Base-by-base conservation (phyloP, 1,140 invertebrate genomes). In the Leptinotarsa texana region DNA sequence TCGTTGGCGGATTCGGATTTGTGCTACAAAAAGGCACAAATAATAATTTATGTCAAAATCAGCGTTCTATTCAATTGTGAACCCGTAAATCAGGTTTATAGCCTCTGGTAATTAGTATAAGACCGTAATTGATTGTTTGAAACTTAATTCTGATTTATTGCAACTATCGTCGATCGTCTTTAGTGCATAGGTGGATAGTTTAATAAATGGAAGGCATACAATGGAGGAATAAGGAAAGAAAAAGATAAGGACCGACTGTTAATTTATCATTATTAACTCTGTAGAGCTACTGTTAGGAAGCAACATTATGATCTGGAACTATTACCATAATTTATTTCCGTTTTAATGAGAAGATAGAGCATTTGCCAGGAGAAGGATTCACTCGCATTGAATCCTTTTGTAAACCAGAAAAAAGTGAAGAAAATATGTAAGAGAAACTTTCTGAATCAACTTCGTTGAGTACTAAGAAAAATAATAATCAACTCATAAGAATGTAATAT, bases 101-200 rank as follows among this genome's bases (percentile, higher is more conserved):
- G 80, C 78, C 72, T 48, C 67, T 68, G 73, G 78, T 81, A 81
- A 81, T 81, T 81, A 81, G 80, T 77, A 74, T 78, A 81, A 80
- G 74, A 75, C 74, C 62, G 77, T 80, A 80, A 81, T 81, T 81
- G 80, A 81, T 81, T 81, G 77, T 80, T 81, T 78, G 74, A 78
- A 78, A 75, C 77, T 81, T 80, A 81, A 81, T 81, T 66, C 78
- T 78, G 80, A 81, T 81, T 81, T 81, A 81, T 81, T 76, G 69
- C 70, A 63, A 79, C 75, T 75, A 77, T 47, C 51, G 51, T 57
- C 27, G 21, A 73, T n/a, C 51, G 74, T 69, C 63, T 65, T 65
- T 17, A 24, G 21, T 65, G 27, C 63, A 33, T 11, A 21, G 21
- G 63, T 65, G 18, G 11, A 33, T 33, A 65, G 11, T 24, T 65